Evolutionary conservation across 2,113 vertebrate species (phyloP).

Genomic region (Bubo bubo): DNA sequence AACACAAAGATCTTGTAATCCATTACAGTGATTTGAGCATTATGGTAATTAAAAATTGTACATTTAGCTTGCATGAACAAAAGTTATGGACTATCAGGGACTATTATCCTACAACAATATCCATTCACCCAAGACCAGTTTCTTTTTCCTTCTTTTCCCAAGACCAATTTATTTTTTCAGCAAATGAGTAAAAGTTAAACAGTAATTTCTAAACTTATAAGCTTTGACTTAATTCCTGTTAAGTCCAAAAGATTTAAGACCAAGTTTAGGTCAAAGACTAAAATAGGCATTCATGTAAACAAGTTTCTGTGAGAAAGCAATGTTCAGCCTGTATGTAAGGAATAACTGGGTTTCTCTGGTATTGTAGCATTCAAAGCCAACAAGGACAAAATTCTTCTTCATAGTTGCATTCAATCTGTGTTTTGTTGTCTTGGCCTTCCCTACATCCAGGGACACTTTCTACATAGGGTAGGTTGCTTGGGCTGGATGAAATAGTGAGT

Average conservation of each 20-base stretch:
- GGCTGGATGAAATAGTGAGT: neutral
- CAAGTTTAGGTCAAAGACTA: neutral
- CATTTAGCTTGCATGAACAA: neutral
- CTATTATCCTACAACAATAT: neutral
- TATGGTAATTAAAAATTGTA: constrained; percentile 15
- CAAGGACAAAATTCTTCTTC: neutral
- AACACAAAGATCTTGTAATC: neutral
- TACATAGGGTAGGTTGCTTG: neutral
- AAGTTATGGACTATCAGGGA: neutral
- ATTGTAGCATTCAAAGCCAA: neutral
- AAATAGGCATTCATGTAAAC: neutral
- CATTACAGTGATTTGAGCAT: neutral
- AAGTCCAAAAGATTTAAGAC: neutral
- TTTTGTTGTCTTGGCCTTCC: neutral
- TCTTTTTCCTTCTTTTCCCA: neutral
- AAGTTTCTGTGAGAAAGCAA: neutral
- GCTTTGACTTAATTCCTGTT: neutral
- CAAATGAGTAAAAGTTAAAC: neutral
- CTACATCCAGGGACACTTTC: neutral
- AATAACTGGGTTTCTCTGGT: rapidly evolving
- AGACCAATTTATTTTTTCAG: neutral
- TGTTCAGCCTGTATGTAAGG: neutral
- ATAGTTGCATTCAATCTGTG: neutral
- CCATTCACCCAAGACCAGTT: neutral
- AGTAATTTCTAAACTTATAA: neutral